Evolutionary conservation across 2,113 vertebrate genomes (phyloP).

Genomic region (Uria lomvia): DNA sequence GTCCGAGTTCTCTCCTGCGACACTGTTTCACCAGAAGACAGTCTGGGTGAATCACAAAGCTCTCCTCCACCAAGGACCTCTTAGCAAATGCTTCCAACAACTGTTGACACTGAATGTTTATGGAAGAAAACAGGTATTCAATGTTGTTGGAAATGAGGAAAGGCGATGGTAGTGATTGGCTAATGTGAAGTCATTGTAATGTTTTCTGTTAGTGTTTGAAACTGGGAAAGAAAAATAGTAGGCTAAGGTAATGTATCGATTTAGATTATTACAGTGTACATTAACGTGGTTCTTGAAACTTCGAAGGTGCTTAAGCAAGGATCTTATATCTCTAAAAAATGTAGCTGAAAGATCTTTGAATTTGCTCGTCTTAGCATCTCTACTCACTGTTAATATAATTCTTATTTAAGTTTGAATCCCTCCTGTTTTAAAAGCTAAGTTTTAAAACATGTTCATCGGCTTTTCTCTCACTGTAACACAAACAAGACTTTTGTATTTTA

Average conservation of each 20-base stretch:
- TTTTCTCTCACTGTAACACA: not conserved
- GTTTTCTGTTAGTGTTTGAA: not conserved
- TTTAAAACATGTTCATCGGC: not conserved
- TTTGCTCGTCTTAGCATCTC: not conserved
- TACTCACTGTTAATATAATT: not conserved
- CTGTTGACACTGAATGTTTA: not conserved
- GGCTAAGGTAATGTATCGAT: not conserved
- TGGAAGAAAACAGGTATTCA: not conserved
- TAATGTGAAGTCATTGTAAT: not conserved
- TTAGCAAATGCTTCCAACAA: not conserved
- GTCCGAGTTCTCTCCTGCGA: accelerated
- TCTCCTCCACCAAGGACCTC: not conserved
- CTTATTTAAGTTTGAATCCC: not conserved
- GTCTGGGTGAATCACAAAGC: not conserved
- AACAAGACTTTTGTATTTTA: not conserved
- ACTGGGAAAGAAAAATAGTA: not conserved
- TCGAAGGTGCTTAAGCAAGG: not conserved
- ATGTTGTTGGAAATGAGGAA: not conserved
- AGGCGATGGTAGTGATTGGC: not conserved
- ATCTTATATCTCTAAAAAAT: not conserved
- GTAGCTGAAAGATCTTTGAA: not conserved
- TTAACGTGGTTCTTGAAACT: not conserved
- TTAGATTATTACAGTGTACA: not conserved
- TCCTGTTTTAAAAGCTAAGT: not conserved
- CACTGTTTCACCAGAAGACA: not conserved